Conservation (phyloP, 2,888 invertebrate species). For the Gasteruption jaculator region DNA sequence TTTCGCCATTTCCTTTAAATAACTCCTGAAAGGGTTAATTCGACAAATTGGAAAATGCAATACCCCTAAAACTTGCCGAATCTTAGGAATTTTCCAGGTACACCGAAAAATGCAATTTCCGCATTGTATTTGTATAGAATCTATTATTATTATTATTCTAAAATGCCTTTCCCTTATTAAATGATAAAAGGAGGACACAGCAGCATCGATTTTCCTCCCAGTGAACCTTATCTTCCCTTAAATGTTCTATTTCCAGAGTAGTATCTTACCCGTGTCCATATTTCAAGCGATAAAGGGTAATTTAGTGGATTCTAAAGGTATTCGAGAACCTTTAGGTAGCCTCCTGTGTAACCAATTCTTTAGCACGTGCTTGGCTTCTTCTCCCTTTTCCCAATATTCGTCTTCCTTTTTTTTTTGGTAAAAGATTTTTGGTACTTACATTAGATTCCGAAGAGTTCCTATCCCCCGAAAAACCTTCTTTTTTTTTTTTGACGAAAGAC, state of each 20-base stretch:
- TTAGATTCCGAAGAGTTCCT: neutral
- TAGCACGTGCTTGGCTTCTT: constrained; percentile 2
- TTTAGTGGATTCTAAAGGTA: constrained; percentile 26
- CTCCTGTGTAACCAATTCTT: constrained; percentile 4
- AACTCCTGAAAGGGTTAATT: too few species aligned
- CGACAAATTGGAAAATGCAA: too few species aligned
- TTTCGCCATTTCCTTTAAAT: too few species aligned
- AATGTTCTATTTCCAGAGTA: constrained; percentile 31
- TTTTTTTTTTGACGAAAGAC: too few species aligned
- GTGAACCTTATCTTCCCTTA: constrained; percentile 25
- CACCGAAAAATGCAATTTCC: too few species aligned
- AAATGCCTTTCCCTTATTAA: too few species aligned
- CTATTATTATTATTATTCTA: too few species aligned
- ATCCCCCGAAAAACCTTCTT: constrained; percentile 6
- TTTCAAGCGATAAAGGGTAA: constrained; percentile 34
- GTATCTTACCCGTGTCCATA: constrained; percentile 31
- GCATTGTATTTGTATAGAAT: too few species aligned
- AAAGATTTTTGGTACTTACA: constrained; percentile 11
- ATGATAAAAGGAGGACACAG: too few species aligned
- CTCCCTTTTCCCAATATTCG: constrained; percentile 4
- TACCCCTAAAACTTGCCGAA: too few species aligned
- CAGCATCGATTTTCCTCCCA: too few species aligned
- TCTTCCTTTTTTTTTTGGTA: constrained; percentile 7
- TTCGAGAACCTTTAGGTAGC: constrained; percentile 17
- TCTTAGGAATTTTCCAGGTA: too few species aligned